These are phyloP conservation scores for Pseudomyrmex gracilis DNA, from an alignment of 1,140 invertebrate genomes.

Conservation along the genomic window DNA sequence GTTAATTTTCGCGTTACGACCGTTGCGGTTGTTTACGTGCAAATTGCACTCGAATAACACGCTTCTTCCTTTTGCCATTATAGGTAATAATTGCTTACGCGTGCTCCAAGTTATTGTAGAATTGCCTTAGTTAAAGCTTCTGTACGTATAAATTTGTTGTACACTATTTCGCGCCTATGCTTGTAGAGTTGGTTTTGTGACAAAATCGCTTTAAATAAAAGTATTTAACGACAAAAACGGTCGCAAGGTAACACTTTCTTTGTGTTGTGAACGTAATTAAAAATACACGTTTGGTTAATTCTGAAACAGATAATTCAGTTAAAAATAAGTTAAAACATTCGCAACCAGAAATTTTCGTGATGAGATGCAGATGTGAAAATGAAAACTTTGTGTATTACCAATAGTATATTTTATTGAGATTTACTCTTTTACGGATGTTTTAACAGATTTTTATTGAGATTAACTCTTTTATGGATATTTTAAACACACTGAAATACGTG, in stretches of 20 bases:
- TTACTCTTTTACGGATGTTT: not conserved
- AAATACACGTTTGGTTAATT: conserved; percentile 66
- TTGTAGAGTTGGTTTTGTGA: conserved; percentile 41
- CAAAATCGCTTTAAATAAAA: conserved; percentile 19
- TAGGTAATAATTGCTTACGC: not conserved
- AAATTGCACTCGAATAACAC: conserved; percentile 28
- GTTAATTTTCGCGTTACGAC: conserved; percentile 17
- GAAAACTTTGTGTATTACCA: not conserved
- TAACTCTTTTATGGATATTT: not conserved
- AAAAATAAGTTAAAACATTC: not conserved
- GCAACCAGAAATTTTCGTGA: not conserved
- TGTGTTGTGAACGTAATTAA: conserved; percentile 62
- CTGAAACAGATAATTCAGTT: conserved; percentile 9
- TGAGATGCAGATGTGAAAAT: not conserved
- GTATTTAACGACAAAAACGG: conserved; percentile 17
- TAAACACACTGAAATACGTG: not conserved
- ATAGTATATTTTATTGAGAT: not conserved
- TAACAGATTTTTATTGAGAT: not conserved
- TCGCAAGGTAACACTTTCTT: conserved; percentile 26
- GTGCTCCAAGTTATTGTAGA: conserved; percentile 29
- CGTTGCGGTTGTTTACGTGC: not conserved
- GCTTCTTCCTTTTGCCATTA: conserved; percentile 10
- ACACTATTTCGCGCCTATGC: not conserved
- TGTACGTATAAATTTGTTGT: conserved; percentile 10
- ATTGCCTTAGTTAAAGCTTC: not conserved